Percentiles rank a stretch among this genome's conserved stretches.
Evolutionary conservation across 53 echinoderm and acorn worm species (phyloP).

Genomic region (Temnopleurus reevesii): DNA sequence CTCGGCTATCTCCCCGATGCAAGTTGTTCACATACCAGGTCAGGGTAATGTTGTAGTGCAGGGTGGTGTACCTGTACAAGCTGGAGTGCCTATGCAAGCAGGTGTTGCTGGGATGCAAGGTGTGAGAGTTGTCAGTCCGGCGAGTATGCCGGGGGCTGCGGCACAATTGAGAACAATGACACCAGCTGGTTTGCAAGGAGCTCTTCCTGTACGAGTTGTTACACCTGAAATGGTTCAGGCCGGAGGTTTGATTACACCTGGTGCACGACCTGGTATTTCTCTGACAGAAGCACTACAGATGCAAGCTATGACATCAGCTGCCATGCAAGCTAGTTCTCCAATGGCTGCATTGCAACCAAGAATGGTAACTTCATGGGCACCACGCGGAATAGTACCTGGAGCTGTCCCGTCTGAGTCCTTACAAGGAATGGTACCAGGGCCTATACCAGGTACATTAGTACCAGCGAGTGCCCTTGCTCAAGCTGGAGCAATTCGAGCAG

Average conservation of each 20-base stretch:
- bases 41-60: slow-evolving; percentile 25
- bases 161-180: slow-evolving; percentile 6
- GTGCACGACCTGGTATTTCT: not conserved
- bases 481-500: not conserved
- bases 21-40: slow-evolving; percentile 52
- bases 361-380: not conserved
- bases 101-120: not conserved
- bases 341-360: slow-evolving; percentile 6
- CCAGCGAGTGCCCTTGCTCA: slow-evolving; percentile 14
- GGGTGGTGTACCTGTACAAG: not conserved
- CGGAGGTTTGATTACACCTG: not conserved
- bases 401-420: not conserved
- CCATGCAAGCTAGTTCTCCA: slow-evolving; percentile 35
- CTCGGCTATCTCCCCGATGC: slow-evolving; percentile 39
- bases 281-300: slow-evolving; percentile 36
- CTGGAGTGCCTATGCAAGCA: slow-evolving; percentile 37
- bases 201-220: not conserved
- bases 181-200: slow-evolving; percentile 40
- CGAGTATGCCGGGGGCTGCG: not conserved
- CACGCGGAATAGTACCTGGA: slow-evolving; percentile 37
- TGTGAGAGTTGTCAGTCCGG: slow-evolving; percentile 7
- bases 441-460: slow-evolving; percentile 42
- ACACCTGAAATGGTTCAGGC: slow-evolving; percentile 46
- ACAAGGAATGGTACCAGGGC: slow-evolving; percentile 44
- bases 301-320: slow-evolving; percentile 8